These are phyloP conservation scores for Lophotis ruficrista DNA, from an alignment of 2,113 vertebrate genomes.

Conservation along the genomic window DNA sequence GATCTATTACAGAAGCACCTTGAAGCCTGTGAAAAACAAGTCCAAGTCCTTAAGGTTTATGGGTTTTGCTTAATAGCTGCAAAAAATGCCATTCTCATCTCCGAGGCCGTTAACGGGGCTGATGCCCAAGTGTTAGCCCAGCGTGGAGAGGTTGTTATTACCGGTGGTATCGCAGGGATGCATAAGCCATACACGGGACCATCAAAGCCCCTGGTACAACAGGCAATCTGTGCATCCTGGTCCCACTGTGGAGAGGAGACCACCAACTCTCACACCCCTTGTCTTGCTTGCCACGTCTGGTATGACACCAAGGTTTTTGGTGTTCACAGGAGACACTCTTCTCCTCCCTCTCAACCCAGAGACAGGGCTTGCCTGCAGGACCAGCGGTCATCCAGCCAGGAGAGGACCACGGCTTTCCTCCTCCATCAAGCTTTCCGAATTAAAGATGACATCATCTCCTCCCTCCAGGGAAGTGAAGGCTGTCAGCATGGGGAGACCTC, in stretches of 20 bases:
- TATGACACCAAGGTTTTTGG: neutral
- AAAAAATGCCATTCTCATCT: neutral
- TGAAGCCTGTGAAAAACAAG: neutral
- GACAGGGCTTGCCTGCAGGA: conserved; percentile 59
- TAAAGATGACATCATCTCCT: conserved; percentile 78
- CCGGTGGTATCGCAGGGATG: neutral
- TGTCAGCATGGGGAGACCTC: conserved; percentile 66
- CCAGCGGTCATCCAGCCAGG: conserved; percentile 71
- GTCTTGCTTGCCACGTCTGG: neutral
- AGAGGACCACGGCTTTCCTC: conserved; percentile 74
- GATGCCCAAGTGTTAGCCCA: neutral
- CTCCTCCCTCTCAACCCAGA: conserved; percentile 8
- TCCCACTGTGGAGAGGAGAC: neutral
- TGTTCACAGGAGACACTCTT: conserved; percentile 19
- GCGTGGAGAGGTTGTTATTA: neutral
- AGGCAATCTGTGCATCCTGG: too few species aligned
- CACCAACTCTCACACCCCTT: accelerated
- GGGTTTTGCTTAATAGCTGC: neutral
- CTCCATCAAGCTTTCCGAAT: conserved; percentile 83
- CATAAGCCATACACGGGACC: accelerated
- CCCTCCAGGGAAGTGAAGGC: conserved; percentile 65
- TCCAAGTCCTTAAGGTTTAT: neutral
- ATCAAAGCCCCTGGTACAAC: neutral
- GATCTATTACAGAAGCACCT: neutral
- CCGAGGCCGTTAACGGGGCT: too few species aligned